Conservation (phyloP, 2,113 vertebrate species). For the Erythrolamprus reginae region DNA sequence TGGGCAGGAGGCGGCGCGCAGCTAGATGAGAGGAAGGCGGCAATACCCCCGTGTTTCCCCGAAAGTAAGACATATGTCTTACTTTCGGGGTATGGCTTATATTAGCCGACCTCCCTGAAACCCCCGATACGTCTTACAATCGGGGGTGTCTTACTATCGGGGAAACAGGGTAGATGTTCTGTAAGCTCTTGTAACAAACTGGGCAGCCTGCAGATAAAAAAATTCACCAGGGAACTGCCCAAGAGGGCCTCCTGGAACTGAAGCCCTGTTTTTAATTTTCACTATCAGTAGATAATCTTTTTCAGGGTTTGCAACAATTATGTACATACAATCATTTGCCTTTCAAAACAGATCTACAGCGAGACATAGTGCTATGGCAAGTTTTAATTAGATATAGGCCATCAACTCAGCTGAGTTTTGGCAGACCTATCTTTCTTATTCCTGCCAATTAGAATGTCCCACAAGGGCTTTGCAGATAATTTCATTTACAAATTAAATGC, state of each 20-base stretch:
- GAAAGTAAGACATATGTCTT: too few species aligned
- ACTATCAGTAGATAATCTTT: not conserved
- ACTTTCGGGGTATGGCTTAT: too few species aligned
- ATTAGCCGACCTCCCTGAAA: too few species aligned
- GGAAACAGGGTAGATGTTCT: not conserved
- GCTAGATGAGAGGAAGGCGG: too few species aligned
- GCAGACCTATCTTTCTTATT: constrained; percentile 46
- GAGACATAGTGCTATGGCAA: not conserved
- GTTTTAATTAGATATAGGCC: constrained; percentile 17
- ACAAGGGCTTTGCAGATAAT: constrained; percentile 40
- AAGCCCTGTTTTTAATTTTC: not conserved
- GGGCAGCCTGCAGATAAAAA: not conserved
- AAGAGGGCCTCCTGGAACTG: not conserved
- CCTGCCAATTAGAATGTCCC: constrained; percentile 59
- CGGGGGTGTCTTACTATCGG: too few species aligned
- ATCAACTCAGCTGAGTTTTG: constrained; percentile 33
- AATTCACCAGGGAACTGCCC: not conserved
- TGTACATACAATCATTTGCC: not conserved
- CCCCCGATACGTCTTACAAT: too few species aligned
- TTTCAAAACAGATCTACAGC: not conserved
- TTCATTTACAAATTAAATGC: constrained; percentile 62
- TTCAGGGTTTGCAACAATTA: not conserved
- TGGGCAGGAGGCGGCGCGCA: too few species aligned
- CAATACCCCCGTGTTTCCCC: too few species aligned
- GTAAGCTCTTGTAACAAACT: not conserved